These are phyloP conservation scores for Phainopepla nitens DNA, from an alignment of 2,113 vertebrate genomes.

Conservation along the genomic window DNA sequence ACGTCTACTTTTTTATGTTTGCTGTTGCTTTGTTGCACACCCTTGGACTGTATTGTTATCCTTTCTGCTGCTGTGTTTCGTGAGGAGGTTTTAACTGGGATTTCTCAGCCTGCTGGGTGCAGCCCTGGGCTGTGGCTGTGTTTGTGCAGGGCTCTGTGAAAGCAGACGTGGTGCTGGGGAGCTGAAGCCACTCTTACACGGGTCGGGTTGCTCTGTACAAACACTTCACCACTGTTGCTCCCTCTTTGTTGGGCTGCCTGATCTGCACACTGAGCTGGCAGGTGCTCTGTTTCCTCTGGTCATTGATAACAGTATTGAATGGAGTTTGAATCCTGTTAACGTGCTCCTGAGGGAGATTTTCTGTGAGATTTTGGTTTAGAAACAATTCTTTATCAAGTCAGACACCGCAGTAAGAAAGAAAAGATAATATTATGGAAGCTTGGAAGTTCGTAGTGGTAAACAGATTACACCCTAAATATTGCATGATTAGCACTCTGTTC, in stretches of 20 bases:
- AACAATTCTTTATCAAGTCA: background rate
- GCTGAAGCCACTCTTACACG: rapidly evolving
- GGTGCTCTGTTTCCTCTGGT: background rate
- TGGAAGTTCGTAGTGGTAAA: background rate
- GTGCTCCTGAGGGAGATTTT: background rate
- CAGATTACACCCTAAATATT: background rate
- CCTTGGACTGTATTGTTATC: background rate
- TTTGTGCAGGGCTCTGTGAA: background rate
- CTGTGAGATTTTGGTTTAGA: background rate
- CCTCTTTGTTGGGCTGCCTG: background rate
- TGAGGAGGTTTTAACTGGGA: background rate
- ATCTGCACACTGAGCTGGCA: background rate
- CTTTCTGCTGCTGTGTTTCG: rapidly evolving
- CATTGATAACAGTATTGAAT: background rate
- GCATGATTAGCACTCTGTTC: background rate
- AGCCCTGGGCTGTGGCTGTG: background rate
- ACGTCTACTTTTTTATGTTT: background rate
- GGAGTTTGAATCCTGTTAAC: background rate
- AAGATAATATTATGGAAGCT: background rate
- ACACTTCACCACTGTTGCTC: background rate
- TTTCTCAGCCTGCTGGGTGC: background rate
- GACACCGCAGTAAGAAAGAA: rapidly evolving
- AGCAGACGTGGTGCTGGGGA: background rate
- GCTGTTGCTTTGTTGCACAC: background rate
- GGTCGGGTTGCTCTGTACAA: background rate